Evolutionary conservation across 2,888 invertebrate species (phyloP).

Genomic region (Plebejus melissa): DNA sequence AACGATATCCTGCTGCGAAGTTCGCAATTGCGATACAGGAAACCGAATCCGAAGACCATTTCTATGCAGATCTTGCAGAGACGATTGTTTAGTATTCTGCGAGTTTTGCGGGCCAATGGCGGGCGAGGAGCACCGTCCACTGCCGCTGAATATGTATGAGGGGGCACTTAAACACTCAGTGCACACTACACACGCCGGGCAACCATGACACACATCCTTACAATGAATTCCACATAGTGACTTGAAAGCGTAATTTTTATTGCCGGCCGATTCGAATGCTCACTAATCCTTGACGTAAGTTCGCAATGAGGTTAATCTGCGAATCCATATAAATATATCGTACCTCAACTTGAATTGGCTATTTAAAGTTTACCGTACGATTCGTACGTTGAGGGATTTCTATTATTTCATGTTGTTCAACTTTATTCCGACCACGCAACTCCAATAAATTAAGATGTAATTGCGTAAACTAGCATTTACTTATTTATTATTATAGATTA

Average conservation of each 20-base stretch:
- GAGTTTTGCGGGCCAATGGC: slow-evolving; percentile 64
- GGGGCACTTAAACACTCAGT: slow-evolving; percentile 51
- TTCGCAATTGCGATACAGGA: slow-evolving; percentile 51
- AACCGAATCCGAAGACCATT: slow-evolving; percentile 60
- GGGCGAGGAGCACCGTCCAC: slow-evolving; percentile 52
- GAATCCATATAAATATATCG: slow-evolving; percentile 13
- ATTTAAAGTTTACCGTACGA: slow-evolving; percentile 16
- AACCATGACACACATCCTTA: slow-evolving; percentile 70
- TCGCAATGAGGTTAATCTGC: slow-evolving; percentile 11
- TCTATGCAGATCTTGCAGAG: slow-evolving; percentile 64
- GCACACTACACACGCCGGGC: slow-evolving; percentile 57
- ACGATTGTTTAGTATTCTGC: slow-evolving; percentile 64
- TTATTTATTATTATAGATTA: neutral
- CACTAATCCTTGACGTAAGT: slow-evolving; percentile 22
- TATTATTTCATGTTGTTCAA: neutral
- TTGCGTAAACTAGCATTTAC: neutral
- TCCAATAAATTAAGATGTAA: neutral
- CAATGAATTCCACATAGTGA: slow-evolving; percentile 45
- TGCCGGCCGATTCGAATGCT: slow-evolving; percentile 23
- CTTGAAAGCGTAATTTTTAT: slow-evolving; percentile 33
- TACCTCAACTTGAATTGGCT: slow-evolving; percentile 14
- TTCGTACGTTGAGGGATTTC: neutral
- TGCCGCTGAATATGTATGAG: slow-evolving; percentile 70
- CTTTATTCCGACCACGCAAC: neutral
- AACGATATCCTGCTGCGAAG: slow-evolving; percentile 41